Conservation (phyloP, 1,140 invertebrate species). For the Zaprionus africanus region DNA sequence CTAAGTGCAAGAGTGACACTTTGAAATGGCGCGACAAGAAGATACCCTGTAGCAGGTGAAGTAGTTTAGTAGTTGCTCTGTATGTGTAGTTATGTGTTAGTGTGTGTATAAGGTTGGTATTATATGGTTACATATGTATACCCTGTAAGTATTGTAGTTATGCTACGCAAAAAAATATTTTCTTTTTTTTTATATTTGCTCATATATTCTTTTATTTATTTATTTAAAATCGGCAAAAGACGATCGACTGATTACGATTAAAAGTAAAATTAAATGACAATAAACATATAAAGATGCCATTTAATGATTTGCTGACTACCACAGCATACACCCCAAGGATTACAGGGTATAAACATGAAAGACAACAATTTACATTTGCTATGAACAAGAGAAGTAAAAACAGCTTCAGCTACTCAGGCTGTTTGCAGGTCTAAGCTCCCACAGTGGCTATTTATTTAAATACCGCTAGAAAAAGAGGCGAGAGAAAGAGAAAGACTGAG, state of each 20-base stretch:
- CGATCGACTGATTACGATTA: no score
- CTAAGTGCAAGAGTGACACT: neutral
- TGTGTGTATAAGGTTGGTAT: neutral
- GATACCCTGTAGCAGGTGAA: neutral
- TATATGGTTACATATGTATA: no score
- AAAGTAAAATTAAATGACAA: no score
- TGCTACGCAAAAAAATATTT: no score
- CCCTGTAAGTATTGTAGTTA: no score
- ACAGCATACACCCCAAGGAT: neutral
- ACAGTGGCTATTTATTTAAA: conserved; percentile 48
- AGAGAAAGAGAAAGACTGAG: neutral
- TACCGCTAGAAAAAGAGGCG: conserved; percentile 42
- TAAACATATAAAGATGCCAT: no score
- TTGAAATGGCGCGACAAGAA: neutral
- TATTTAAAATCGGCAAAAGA: no score
- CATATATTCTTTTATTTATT: no score
- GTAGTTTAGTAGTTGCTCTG: neutral
- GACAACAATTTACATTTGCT: conserved; percentile 52
- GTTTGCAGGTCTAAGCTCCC: conserved; percentile 31
- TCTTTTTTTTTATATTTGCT: no score
- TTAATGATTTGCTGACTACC: neutral
- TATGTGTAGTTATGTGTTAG: neutral
- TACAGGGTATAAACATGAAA: conserved; percentile 32
- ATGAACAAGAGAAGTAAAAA: conserved; percentile 46
- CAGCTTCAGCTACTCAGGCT: conserved; percentile 14